Conservation (phyloP, 2,113 vertebrate species). For the Hippocampus abdominalis region DNA sequence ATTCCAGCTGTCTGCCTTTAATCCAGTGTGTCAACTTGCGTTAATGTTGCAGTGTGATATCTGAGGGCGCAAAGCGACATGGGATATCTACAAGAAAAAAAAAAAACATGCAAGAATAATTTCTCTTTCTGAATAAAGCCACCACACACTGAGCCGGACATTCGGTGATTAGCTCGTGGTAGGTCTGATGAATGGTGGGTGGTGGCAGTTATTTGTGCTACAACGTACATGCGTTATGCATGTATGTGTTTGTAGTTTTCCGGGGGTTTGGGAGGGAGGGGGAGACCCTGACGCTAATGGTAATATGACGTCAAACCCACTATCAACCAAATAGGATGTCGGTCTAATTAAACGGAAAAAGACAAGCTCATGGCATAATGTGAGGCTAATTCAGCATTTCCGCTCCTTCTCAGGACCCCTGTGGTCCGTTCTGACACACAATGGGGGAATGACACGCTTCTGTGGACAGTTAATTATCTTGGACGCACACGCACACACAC, state of each 20-base stretch:
- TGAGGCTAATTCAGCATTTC: conserved; percentile 70
- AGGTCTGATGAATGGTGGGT: conserved; percentile 70
- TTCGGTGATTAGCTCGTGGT: conserved; percentile 70
- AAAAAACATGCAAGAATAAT: conserved; percentile 80
- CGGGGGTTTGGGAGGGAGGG: conserved; percentile 2
- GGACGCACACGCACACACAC: conserved; percentile 45
- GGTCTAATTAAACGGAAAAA: conserved; percentile 47
- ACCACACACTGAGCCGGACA: conserved; percentile 34
- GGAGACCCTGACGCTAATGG: neutral
- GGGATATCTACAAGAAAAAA: conserved; percentile 88
- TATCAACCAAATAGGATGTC: conserved; percentile 36
- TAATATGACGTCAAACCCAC: conserved; percentile 8
- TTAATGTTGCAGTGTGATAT: conserved; percentile 99
- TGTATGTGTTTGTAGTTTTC: conserved; percentile 5
- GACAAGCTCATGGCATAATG: conserved; percentile 44
- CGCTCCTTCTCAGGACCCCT: conserved; percentile 56
- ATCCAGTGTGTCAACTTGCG: conserved; percentile 98
- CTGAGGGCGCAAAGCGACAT: conserved; percentile 89
- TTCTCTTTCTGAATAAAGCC: conserved; percentile 79
- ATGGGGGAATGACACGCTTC: conserved; percentile 67
- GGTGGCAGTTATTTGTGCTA: conserved; percentile 37
- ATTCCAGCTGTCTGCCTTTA: conserved; percentile 99
- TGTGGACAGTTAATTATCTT: conserved; percentile 69
- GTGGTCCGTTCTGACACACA: conserved; percentile 55
- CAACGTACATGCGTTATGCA: conserved; percentile 24